Percentiles rank a stretch among this genome's conserved stretches.
These are phyloP conservation scores for Drosophila merina DNA, from an alignment of 2,888 invertebrate species.

Conservation along the genomic window DNA sequence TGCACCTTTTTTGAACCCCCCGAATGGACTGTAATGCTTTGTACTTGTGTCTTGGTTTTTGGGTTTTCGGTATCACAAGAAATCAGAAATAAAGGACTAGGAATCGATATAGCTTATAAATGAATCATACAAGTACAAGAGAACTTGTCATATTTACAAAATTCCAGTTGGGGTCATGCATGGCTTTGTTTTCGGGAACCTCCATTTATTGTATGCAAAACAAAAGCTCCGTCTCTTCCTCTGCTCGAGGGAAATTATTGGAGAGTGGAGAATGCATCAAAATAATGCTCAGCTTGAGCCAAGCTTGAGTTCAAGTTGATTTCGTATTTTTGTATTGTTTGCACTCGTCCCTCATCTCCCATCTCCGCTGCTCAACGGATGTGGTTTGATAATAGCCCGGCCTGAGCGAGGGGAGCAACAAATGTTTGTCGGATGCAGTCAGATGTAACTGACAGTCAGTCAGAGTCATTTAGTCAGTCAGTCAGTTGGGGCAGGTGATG, in stretches of 20 bases:
- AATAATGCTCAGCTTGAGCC: conserved; percentile 62
- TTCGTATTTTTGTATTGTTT: conserved; percentile 67
- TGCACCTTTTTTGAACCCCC: conserved; percentile 11
- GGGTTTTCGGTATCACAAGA: conserved; percentile 11
- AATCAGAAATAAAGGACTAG: conserved; percentile 40
- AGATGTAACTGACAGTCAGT: conserved; percentile 71
- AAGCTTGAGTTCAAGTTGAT: conserved; percentile 69
- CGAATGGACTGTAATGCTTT: conserved; percentile 42
- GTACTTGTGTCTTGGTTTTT: conserved; percentile 56
- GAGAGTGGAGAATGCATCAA: conserved; percentile 45
- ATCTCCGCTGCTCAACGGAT: conserved; percentile 60
- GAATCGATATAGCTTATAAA: conserved; percentile 41
- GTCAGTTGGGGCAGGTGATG: conserved; percentile 56
- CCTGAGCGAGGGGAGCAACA: conserved; percentile 29
- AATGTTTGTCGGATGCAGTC: conserved; percentile 63
- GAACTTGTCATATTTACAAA: background rate
- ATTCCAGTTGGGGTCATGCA: background rate
- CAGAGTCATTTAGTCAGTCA: conserved; percentile 72
- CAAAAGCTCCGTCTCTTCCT: conserved; percentile 28
- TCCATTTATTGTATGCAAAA: conserved; percentile 36
- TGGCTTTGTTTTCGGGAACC: background rate
- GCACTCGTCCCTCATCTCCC: conserved; percentile 51
- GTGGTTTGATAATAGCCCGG: conserved; percentile 70
- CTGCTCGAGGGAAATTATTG: conserved; percentile 7
- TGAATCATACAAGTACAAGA: background rate